phyloP scores from a whole-genome alignment of 35 echinoderm and acorn worm genomes.

The Heliocidaris tuberculata region DNA sequence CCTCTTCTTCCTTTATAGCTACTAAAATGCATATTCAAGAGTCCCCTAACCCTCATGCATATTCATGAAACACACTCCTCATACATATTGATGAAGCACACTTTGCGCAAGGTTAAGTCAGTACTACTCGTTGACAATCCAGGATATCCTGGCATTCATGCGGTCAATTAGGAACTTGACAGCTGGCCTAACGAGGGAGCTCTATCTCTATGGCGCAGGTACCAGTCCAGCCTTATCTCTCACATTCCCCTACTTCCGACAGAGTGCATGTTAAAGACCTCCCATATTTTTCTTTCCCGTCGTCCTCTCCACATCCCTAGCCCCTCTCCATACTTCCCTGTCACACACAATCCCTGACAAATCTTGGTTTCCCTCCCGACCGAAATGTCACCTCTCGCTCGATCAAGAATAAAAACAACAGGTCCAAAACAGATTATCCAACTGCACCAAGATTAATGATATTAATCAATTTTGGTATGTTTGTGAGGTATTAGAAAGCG shows the following conservation, averaged over 20 bases:
- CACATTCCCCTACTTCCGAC: slow-evolving; percentile 33
- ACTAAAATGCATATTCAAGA: background rate
- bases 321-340: background rate
- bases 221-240: slow-evolving; percentile 25
- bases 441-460: background rate
- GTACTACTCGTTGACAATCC: slow-evolving; percentile 28
- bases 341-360: background rate
- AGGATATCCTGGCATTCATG: slow-evolving; percentile 49
- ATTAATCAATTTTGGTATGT: background rate
- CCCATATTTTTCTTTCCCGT: slow-evolving; percentile 10
- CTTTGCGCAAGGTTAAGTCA: slow-evolving; percentile 32
- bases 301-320: background rate
- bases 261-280: slow-evolving; percentile 35
- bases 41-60: background rate
- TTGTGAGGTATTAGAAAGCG: background rate
- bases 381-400: background rate
- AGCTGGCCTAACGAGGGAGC: slow-evolving; percentile 44
- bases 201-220: slow-evolving; percentile 33
- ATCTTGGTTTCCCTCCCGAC: background rate
- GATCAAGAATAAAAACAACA: background rate
- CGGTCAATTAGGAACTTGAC: slow-evolving; percentile 41
- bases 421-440: background rate
- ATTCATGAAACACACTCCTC: background rate
- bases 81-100: background rate
- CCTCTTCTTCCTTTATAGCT: too few relatives aligned